Conservation (phyloP, 2,797 vertebrate genomes). For the Scleropages formosus region DNA sequence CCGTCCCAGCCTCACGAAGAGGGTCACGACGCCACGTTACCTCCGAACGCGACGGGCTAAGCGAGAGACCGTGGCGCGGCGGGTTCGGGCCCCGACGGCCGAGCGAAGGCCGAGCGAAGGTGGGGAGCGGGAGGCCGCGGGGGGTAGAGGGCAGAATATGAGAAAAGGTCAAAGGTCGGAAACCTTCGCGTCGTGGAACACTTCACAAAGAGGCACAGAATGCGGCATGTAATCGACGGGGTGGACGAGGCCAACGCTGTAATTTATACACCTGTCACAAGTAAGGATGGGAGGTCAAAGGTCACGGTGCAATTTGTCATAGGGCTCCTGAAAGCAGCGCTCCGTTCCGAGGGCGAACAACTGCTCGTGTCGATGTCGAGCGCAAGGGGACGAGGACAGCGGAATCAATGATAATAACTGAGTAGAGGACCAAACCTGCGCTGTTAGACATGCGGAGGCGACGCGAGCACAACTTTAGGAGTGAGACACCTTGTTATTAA, state of each 20-base stretch:
- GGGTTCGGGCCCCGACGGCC: not conserved
- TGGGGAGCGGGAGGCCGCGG: not conserved
- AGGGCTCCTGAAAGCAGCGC: constrained; percentile 33
- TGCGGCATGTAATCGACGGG: constrained; percentile 36
- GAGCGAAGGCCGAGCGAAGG: no score
- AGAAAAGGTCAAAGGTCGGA: constrained; percentile 48
- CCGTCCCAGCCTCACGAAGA: not conserved
- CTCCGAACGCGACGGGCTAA: not conserved
- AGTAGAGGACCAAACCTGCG: no score
- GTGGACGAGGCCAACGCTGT: constrained; percentile 33
- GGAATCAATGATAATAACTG: not conserved
- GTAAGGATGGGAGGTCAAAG: constrained; percentile 34
- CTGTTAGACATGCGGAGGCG: no score
- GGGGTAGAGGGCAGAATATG: constrained; percentile 37
- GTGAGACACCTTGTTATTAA: no score
- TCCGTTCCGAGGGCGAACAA: constrained; percentile 28
- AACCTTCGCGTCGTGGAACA: constrained; percentile 50
- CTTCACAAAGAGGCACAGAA: constrained; percentile 51
- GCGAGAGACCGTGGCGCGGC: constrained; percentile 15
- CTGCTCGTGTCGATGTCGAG: constrained; percentile 31
- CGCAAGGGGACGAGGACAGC: not conserved
- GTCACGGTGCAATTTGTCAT: constrained; percentile 41
- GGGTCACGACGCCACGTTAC: constrained; percentile 6
- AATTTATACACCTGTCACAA: constrained; percentile 50
- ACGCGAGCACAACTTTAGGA: no score